Conservation (phyloP, 2,797 vertebrate genomes). For the Aythya fuligula region DNA sequence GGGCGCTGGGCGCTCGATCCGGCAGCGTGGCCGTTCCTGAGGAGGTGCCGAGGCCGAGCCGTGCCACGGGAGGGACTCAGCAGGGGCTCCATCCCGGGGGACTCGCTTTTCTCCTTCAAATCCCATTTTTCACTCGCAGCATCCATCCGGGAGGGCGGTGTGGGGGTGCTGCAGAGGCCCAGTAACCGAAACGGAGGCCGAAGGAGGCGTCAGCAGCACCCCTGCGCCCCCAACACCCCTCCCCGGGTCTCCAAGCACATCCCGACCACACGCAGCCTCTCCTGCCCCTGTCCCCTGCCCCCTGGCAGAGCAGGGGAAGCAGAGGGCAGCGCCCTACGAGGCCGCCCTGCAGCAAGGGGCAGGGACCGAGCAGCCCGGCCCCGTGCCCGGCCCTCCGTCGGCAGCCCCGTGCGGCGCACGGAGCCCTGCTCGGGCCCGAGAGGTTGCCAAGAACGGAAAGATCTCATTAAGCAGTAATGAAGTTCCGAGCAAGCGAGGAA, state of each 20-base stretch:
- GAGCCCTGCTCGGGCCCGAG: background rate
- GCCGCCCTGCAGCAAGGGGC: background rate
- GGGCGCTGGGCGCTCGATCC: background rate
- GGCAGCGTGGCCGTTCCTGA: background rate
- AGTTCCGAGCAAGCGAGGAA: background rate
- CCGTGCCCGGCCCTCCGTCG: background rate
- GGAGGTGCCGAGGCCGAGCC: background rate
- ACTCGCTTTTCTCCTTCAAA: background rate
- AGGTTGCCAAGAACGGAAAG: constrained; percentile 5
- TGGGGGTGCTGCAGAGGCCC: background rate
- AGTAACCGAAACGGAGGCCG: background rate
- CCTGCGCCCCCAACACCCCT: background rate
- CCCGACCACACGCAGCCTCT: rapidly evolving
- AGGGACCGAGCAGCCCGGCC: background rate
- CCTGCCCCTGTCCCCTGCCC: rapidly evolving
- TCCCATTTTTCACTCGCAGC: background rate
- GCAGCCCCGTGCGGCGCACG: background rate
- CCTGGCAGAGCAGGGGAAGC: rapidly evolving
- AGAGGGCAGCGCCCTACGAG: rapidly evolving
- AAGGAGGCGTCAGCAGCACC: background rate
- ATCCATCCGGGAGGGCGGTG: background rate
- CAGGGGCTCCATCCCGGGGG: rapidly evolving
- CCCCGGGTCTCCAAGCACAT: background rate
- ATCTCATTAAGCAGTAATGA: constrained; percentile 32
- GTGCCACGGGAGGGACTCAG: background rate